phyloP scores from a whole-genome alignment of 2,888 invertebrate species.

The Mesorhabditis belari region DNA sequence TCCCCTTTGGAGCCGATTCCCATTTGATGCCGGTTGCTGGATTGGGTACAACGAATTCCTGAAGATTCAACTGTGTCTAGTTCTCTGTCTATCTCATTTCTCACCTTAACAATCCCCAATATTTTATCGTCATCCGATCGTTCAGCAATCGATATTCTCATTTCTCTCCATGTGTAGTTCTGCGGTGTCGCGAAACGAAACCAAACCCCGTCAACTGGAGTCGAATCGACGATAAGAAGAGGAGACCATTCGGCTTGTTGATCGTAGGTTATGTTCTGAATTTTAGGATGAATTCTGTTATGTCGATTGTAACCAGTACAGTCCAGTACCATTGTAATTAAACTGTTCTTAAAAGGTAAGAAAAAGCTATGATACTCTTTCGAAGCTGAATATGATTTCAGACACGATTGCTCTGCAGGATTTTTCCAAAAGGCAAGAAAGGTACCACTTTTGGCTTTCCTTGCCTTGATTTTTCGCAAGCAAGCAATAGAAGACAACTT shows the following conservation, averaged over 20 bases:
- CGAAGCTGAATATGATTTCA: too few species aligned
- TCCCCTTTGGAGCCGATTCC: slow-evolving; percentile 15
- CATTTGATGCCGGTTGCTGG: slow-evolving; percentile 5
- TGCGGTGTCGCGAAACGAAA: slow-evolving; percentile 5
- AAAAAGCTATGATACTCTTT: too few species aligned
- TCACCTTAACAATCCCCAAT: background rate
- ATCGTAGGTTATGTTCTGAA: background rate
- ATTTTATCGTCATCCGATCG: background rate
- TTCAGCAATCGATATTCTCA: background rate
- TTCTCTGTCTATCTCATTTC: too few species aligned
- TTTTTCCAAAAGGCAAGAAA: too few species aligned
- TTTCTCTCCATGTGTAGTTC: background rate
- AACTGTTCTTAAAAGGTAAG: too few species aligned
- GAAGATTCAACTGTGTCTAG: background rate
- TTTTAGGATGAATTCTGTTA: too few species aligned
- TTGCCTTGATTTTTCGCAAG: too few species aligned
- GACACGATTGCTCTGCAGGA: too few species aligned
- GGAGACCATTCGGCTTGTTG: slow-evolving; percentile 31
- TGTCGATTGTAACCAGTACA: too few species aligned
- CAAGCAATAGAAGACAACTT: too few species aligned
- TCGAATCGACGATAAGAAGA: slow-evolving; percentile 27
- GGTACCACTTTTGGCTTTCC: too few species aligned
- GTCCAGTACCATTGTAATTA: too few species aligned
- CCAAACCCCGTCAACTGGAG: slow-evolving; percentile 22
- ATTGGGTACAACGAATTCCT: background rate